These are phyloP conservation scores for Drosophila kanekoi DNA, from an alignment of 2,888 invertebrate genomes.

Conservation along the genomic window DNA sequence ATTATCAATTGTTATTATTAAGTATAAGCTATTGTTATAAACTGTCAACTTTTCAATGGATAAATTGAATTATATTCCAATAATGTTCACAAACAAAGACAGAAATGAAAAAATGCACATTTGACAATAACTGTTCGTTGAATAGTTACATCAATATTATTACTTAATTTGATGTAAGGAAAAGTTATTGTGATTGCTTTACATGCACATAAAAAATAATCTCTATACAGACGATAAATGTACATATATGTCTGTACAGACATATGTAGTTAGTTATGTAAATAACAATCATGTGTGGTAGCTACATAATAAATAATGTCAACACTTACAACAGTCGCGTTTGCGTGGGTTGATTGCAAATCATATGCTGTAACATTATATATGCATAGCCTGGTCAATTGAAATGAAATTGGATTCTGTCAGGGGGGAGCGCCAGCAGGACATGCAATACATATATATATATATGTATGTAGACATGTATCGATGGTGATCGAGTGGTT, in stretches of 20 bases:
- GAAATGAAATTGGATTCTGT: slow-evolving; percentile 81
- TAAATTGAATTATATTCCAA: no score
- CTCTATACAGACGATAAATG: slow-evolving; percentile 2
- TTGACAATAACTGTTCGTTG: no score
- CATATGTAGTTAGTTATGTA: slow-evolving; percentile 43
- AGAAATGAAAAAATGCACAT: no score
- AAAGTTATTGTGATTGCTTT: no score
- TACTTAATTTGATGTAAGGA: no score
- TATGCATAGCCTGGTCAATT: slow-evolving; percentile 81
- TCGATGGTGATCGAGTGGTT: slow-evolving; percentile 24
- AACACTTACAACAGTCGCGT: slow-evolving; percentile 65
- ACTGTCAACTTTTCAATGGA: no score
- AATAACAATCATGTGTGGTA: slow-evolving; percentile 40
- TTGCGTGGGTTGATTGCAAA: slow-evolving; percentile 57
- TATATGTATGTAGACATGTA: slow-evolving; percentile 12
- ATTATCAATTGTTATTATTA: no score
- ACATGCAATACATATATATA: slow-evolving; percentile 3
- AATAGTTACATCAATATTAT: no score
- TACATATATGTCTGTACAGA: not conserved
- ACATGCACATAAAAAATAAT: slow-evolving; percentile 3
- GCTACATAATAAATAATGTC: slow-evolving; percentile 78
- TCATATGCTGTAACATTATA: slow-evolving; percentile 72
- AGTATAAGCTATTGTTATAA: no score
- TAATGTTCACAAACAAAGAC: no score
- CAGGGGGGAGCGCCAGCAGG: slow-evolving; percentile 30